Evolutionary conservation across 1,140 invertebrate species (phyloP), one percentile per base, ranked within the genome.

Genomic region (Nasonia longicornis): DNA sequence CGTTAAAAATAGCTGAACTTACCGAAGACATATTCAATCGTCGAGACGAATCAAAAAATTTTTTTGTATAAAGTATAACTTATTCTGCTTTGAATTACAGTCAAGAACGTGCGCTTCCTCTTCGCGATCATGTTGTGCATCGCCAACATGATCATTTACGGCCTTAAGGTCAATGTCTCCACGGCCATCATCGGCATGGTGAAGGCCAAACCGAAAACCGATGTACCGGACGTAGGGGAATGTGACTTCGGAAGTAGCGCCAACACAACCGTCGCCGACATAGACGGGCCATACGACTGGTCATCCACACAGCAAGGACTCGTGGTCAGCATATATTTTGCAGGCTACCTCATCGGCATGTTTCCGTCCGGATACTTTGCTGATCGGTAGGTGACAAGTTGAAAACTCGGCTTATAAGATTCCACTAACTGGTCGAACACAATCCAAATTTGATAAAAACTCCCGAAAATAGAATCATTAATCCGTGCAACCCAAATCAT

Each of bases 121-220:
- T 91, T 88, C 52, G 89, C 88, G 8, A 86, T 90, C 80, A 91
- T 91, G 90, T 84, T 91, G 42, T 91, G 89, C 87, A 87, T 91
- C n/a, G 90, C 90, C 71, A 91, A 90, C 77, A 89, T 89, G 88
- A 95, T 97, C 79, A 93, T 97, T 66, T 97, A 98, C 86, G 95
- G 96, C 1, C 89, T 97, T 80, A 96, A 97, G 86, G 96, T 96
- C 26, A 97, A 97, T 88, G 92, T 98, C 8, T 95, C 95, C 2
- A 95, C 97, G 0, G 94, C 95, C 1, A 95, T 97, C 87, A 95
- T 97, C 7, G 96, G 95, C 29, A 97, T 98, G 95, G 91, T 97
- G 2, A 96, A 96, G 11, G n/a, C 88, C 91, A 94, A 84, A 92
- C 92, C 3, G 91, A 66, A 85, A 26, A 86, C 85, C 75, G 83